phyloP scores from a whole-genome alignment of 2,888 invertebrate genomes.

The Hirtodrosophila confusa region DNA sequence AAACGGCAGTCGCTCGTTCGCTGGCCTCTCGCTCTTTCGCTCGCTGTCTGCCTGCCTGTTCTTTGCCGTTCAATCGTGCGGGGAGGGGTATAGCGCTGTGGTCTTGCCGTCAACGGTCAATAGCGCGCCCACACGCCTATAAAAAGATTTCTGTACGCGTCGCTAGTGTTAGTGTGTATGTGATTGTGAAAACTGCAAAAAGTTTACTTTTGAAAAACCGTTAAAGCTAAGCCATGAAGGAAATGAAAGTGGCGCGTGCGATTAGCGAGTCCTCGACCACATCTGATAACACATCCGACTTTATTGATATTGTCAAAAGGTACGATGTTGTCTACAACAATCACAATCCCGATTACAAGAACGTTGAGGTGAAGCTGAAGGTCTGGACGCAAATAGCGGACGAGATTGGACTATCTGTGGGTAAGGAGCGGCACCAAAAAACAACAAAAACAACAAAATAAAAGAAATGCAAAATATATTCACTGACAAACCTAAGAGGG shows the following conservation, averaged over 20 bases:
- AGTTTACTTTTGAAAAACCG: slow-evolving; percentile 46
- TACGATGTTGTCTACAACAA: slow-evolving; percentile 84
- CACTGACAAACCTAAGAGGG: slow-evolving; percentile 27
- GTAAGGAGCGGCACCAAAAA: slow-evolving; percentile 66
- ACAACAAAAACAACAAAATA: slow-evolving; percentile 9
- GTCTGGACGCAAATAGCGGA: slow-evolving; percentile 83
- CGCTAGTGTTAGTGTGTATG: slow-evolving; percentile 11
- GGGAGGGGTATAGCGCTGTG: slow-evolving; percentile 19
- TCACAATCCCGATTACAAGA: slow-evolving; percentile 83
- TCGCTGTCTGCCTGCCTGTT: slow-evolving; percentile 43
- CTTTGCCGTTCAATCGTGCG: slow-evolving; percentile 31
- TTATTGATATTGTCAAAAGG: slow-evolving; percentile 83
- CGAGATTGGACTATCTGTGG: slow-evolving; percentile 83
- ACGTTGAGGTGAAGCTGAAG: slow-evolving; percentile 82
- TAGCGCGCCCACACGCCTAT: slow-evolving; percentile 60
- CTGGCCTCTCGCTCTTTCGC: slow-evolving; percentile 33
- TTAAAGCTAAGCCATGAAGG: slow-evolving; percentile 62
- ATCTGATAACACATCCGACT: slow-evolving; percentile 83
- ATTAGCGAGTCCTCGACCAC: slow-evolving; percentile 82
- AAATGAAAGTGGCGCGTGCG: slow-evolving; percentile 78
- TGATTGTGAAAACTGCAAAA: slow-evolving; percentile 8
- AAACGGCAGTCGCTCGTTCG: slow-evolving; percentile 62
- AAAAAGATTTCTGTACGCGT: slow-evolving; percentile 53
- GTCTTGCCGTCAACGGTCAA: slow-evolving; percentile 55
- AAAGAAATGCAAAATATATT: slow-evolving; percentile 14